Evolutionary conservation across 2,797 vertebrate species (phyloP).

Genomic region (Lophotriccus pileatus): DNA sequence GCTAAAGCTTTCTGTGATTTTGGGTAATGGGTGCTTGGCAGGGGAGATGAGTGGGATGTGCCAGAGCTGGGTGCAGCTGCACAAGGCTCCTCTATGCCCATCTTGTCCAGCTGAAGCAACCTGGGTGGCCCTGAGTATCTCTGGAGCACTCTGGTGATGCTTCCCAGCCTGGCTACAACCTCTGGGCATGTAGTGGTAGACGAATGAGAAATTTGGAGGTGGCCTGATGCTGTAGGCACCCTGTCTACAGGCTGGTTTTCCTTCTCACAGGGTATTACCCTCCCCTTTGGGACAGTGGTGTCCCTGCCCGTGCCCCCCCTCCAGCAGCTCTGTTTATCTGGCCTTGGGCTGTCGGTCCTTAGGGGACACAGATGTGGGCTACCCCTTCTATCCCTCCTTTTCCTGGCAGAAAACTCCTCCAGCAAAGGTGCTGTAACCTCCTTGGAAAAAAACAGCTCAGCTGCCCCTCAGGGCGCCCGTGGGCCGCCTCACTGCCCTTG

Average conservation of each 20-base stretch:
- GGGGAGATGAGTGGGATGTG: not conserved
- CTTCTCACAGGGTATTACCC: accelerated
- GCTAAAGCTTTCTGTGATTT: not conserved
- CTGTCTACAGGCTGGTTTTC: not conserved
- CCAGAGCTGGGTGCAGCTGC: not conserved
- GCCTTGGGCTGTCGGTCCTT: accelerated
- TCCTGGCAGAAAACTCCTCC: not conserved
- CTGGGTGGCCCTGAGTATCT: not conserved
- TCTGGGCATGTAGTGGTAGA: accelerated
- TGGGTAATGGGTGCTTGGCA: not conserved
- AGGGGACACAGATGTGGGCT: not conserved
- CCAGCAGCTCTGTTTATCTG: accelerated
- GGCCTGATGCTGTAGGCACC: not conserved
- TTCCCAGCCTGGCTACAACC: not conserved
- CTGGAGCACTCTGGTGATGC: not conserved
- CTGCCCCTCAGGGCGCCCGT: accelerated
- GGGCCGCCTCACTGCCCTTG: accelerated
- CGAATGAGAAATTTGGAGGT: not conserved
- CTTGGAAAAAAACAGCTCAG: not conserved
- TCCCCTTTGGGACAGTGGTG: accelerated
- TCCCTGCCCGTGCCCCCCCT: accelerated
- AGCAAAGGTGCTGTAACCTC: not conserved
- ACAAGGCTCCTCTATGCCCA: accelerated
- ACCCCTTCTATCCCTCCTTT: not conserved
- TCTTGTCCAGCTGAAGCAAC: not conserved